Percentiles rank a stretch among this genome's conserved stretches.
phyloP scores from a whole-genome alignment of 2,797 vertebrate species.

The Lepus oiostolus region DNA sequence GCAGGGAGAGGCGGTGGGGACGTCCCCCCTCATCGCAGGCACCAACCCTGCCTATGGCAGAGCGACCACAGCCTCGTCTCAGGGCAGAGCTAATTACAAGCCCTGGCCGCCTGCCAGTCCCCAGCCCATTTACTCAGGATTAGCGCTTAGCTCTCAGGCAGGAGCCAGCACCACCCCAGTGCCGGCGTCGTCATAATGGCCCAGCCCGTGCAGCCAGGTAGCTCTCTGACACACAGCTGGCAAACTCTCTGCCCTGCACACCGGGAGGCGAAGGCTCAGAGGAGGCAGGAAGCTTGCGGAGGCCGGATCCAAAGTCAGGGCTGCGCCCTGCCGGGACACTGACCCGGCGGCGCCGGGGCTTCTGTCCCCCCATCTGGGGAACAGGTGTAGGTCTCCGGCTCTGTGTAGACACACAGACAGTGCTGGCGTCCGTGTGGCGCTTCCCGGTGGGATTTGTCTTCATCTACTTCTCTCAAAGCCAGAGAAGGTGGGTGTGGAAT shows the following conservation, averaged over 20 bases:
- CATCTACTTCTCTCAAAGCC: neutral
- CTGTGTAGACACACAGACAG: neutral
- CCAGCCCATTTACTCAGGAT: slow-evolving; percentile 74
- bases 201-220: neutral
- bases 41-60: neutral
- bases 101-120: slow-evolving; percentile 74
- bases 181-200: neutral
- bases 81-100: slow-evolving; percentile 79
- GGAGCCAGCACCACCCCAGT: slow-evolving; percentile 31
- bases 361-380: neutral
- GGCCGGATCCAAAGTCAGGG: neutral
- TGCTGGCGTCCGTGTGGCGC: fast-evolving
- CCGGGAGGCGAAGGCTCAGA: neutral
- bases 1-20: neutral
- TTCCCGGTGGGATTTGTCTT: neutral
- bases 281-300: neutral
- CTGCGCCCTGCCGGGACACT: neutral
- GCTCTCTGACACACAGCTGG: neutral
- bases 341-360: neutral
- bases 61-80: slow-evolving; percentile 26
- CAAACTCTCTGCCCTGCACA: neutral
- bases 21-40: neutral
- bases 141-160: slow-evolving; percentile 41
- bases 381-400: neutral
- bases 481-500: neutral